phyloP scores from a whole-genome alignment of 2,113 vertebrate genomes.

The Mola mola region DNA sequence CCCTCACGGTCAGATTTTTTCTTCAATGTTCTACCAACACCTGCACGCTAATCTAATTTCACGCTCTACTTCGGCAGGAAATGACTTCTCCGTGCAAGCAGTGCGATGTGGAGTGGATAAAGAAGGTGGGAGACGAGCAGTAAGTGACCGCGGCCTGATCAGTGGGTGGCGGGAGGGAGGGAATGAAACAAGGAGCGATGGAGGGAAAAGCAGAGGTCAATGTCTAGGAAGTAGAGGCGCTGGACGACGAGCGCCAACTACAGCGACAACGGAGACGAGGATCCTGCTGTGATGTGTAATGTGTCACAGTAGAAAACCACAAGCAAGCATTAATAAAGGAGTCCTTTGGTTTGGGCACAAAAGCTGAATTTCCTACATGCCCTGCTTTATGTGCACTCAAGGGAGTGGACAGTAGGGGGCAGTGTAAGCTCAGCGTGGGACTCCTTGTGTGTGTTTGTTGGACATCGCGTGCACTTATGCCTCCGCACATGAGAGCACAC shows the following conservation, averaged over 20 bases:
- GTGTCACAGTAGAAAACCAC: too few species aligned
- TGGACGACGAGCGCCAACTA: conserved; percentile 1
- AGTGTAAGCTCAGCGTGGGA: conserved; percentile 50
- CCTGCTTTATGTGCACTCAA: too few species aligned
- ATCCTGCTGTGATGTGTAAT: conserved; percentile 12
- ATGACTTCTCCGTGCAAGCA: conserved; percentile 89
- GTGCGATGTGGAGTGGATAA: conserved; percentile 97
- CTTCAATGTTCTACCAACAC: conserved; percentile 46
- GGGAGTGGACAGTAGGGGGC: conserved; percentile 76
- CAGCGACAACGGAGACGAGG: too few species aligned
- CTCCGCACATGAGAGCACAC: background rate
- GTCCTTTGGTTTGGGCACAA: background rate
- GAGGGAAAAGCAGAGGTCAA: background rate
- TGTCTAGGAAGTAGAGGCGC: background rate
- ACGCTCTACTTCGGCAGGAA: conserved; percentile 83
- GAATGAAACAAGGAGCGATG: conserved; percentile 6
- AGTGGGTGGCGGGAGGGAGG: background rate
- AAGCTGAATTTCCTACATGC: background rate
- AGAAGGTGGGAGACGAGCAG: conserved; percentile 97
- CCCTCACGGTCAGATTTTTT: conserved; percentile 51
- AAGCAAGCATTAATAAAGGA: background rate
- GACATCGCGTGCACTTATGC: background rate
- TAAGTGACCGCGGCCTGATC: conserved; percentile 82
- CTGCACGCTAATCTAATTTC: conserved; percentile 73
- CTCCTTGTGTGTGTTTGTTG: background rate